Conservation (phyloP, 92 coral and sea anemone genomes). For the Porites evermanni region DNA sequence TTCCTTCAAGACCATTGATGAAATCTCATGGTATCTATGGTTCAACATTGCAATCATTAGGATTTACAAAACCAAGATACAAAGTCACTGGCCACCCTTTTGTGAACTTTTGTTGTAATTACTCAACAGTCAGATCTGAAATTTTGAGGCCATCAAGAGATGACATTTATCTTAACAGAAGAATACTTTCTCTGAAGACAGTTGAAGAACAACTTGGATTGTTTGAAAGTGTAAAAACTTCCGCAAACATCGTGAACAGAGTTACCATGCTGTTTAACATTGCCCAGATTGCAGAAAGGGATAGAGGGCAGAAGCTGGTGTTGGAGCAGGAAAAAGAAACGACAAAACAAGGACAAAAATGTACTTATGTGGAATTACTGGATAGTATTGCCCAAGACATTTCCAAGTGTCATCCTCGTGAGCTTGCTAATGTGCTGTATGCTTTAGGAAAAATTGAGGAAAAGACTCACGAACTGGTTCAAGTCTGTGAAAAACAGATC, state of each 20-base stretch:
- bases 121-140: neutral
- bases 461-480: constrained; percentile 7
- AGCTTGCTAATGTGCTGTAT: constrained; percentile 24
- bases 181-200: neutral
- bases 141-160: neutral
- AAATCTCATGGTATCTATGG: neutral
- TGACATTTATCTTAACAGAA: neutral
- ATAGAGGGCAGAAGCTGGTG: constrained; percentile 11
- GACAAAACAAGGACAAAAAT: neutral
- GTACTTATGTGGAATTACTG: constrained; percentile 29
- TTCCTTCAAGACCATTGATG: neutral
- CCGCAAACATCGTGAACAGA: neutral
- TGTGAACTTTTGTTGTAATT: neutral
- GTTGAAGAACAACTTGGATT: constrained; percentile 13
- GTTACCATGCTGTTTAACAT: constrained; percentile 17
- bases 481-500: constrained; percentile 21
- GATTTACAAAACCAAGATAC: neutral
- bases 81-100: neutral
- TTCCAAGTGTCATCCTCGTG: constrained; percentile 10
- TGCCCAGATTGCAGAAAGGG: constrained; percentile 21
- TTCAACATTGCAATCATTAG: neutral
- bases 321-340: neutral
- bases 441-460: constrained; percentile 23
- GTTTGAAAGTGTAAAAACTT: neutral
- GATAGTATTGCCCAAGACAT: neutral